Evolutionary conservation across 1,140 invertebrate species (phyloP).

Genomic region (Ips typographus): DNA sequence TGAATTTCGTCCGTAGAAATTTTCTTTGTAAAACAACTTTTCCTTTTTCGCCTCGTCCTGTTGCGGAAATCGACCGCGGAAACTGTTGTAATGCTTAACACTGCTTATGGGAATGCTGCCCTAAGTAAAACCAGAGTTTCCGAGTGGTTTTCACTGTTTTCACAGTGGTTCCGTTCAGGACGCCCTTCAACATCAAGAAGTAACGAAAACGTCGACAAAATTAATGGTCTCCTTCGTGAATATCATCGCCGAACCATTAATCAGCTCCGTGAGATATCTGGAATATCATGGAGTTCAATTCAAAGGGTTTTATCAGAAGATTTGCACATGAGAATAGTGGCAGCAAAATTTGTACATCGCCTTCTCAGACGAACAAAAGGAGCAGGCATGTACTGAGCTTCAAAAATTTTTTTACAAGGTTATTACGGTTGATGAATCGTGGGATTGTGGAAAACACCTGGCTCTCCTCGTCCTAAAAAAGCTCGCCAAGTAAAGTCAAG

Average conservation of each 20-base stretch:
- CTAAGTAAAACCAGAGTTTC: neutral
- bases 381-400: conserved; percentile 18
- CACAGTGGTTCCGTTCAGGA: neutral
- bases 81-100: conserved; percentile 5
- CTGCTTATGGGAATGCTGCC: neutral
- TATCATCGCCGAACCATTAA: conserved; percentile 25
- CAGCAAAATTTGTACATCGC: conserved; percentile 24
- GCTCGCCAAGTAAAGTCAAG: conserved; percentile 17
- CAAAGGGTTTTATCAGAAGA: conserved; percentile 30
- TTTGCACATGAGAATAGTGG: conserved; percentile 21
- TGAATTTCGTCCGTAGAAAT: neutral
- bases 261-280: conserved; percentile 11
- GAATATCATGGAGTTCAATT: conserved; percentile 28
- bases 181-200: conserved; percentile 2
- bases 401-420: conserved; percentile 14
- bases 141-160: neutral
- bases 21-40: neutral
- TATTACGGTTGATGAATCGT: conserved; percentile 41
- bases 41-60: neutral
- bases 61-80: neutral
- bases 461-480: conserved; percentile 29
- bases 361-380: conserved; percentile 18
- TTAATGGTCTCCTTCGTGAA: conserved; percentile 11
- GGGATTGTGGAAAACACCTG: conserved; percentile 37
- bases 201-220: conserved; percentile 3